Percentiles rank a stretch among this genome's conserved stretches.
Evolutionary conservation across 1,140 invertebrate species (phyloP).

Genomic region (Drosophila bifasciata): DNA sequence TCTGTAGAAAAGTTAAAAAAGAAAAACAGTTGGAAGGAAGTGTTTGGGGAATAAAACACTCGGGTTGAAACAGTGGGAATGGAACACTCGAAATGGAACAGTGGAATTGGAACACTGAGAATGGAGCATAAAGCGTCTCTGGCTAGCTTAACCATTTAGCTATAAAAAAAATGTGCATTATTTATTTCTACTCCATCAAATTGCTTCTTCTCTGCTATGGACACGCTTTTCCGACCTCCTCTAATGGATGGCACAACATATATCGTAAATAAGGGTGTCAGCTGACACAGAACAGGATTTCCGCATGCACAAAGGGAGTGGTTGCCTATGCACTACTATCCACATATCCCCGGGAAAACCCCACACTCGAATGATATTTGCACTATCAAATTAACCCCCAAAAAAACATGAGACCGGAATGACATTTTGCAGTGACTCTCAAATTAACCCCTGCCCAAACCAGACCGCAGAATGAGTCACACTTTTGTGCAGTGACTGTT

Average conservation of each 20-base stretch:
- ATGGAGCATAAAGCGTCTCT: too few species aligned
- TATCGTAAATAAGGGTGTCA: not conserved
- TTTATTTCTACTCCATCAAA: not conserved
- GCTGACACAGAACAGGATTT: not conserved
- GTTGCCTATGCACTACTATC: conserved; percentile 9
- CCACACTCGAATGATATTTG: conserved; percentile 27
- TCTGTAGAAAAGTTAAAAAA: conserved; percentile 4
- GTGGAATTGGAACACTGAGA: too few species aligned
- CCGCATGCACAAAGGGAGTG: conserved; percentile 26
- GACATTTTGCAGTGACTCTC: conserved; percentile 11
- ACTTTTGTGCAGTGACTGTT: not conserved
- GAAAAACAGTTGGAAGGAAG: not conserved
- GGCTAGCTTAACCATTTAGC: not conserved
- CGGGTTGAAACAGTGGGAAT: too few species aligned
- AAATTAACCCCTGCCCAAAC: not conserved
- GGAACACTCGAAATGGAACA: too few species aligned
- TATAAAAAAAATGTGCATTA: not conserved
- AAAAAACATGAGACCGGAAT: conserved; percentile 9
- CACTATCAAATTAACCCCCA: conserved; percentile 36
- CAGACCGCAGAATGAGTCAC: too few species aligned
- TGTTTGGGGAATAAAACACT: too few species aligned
- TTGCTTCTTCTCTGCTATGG: too few species aligned
- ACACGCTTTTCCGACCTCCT: too few species aligned
- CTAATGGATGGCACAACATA: too few species aligned
- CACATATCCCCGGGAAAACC: conserved; percentile 26